A percentile compares a stretch with the other conserved stretches of the same genome.
Conservation (phyloP, 2,797 vertebrate species). For the Micrastur ruficollis region DNA sequence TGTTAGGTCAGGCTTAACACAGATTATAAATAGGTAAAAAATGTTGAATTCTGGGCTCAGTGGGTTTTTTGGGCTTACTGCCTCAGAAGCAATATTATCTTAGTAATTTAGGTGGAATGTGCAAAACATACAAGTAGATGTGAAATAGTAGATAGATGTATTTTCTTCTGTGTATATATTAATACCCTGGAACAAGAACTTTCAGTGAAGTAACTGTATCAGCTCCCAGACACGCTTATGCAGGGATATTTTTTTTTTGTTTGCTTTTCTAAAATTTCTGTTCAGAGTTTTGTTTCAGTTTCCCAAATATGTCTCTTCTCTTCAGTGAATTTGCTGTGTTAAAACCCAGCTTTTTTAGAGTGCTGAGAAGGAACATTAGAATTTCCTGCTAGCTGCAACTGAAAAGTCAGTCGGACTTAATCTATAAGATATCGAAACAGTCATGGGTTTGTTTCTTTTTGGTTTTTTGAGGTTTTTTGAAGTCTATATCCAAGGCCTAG, state of each 20-base stretch:
- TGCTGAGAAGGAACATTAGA: background rate
- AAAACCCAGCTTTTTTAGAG: background rate
- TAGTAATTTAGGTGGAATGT: background rate
- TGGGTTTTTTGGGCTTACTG: background rate
- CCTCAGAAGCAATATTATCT: background rate
- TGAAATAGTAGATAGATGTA: background rate
- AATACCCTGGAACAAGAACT: background rate
- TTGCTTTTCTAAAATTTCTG: background rate
- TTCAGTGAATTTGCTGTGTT: background rate
- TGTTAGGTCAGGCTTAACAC: background rate
- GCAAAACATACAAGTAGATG: background rate
- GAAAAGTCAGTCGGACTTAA: background rate
- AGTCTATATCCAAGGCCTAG: background rate
- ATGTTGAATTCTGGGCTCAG: background rate
- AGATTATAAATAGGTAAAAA: background rate
- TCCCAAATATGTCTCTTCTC: background rate
- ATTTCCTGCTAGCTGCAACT: background rate
- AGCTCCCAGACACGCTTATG: background rate
- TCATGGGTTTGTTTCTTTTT: background rate
- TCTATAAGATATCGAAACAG: background rate
- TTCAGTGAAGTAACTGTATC: background rate
- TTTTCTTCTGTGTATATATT: background rate
- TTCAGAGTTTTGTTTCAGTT: background rate
- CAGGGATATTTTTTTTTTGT: background rate
- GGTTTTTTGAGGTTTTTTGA: background rate